Conservation (phyloP, 2,888 invertebrate genomes). For the Mantis religiosa region DNA sequence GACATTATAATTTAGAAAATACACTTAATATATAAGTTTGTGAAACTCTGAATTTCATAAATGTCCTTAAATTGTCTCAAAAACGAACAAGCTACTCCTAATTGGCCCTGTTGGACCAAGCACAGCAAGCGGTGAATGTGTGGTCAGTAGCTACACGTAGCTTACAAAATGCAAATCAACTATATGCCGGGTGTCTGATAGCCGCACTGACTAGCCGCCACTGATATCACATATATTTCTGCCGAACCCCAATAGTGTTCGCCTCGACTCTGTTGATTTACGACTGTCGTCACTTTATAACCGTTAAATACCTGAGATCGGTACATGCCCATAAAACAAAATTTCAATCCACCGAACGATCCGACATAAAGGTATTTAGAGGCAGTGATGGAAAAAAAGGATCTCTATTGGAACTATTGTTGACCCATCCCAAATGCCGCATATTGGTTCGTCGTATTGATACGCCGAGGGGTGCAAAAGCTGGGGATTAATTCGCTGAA, state of each 20-base stretch:
- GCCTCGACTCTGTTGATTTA: not conserved
- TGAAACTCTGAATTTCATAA: no score
- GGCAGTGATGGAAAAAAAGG: not conserved
- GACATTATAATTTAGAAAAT: no score
- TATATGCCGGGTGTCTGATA: not conserved
- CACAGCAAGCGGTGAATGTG: no score
- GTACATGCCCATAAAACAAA: not conserved
- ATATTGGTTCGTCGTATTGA: not conserved
- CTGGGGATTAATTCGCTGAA: not conserved
- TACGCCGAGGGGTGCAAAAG: not conserved
- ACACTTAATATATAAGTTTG: no score
- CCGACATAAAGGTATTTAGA: not conserved
- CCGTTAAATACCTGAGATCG: not conserved
- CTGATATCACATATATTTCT: not conserved
- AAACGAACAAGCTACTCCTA: no score
- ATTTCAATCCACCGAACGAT: not conserved
- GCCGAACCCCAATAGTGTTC: not conserved
- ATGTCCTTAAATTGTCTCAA: no score
- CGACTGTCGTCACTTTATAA: not conserved
- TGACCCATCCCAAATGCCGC: not conserved
- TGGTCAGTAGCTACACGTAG: no score
- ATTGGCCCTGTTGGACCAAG: no score
- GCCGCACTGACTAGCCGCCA: not conserved
- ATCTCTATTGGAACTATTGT: not conserved
- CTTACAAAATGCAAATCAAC: no score